Conservation (phyloP, 2,888 invertebrate species). For the Empis livida region DNA sequence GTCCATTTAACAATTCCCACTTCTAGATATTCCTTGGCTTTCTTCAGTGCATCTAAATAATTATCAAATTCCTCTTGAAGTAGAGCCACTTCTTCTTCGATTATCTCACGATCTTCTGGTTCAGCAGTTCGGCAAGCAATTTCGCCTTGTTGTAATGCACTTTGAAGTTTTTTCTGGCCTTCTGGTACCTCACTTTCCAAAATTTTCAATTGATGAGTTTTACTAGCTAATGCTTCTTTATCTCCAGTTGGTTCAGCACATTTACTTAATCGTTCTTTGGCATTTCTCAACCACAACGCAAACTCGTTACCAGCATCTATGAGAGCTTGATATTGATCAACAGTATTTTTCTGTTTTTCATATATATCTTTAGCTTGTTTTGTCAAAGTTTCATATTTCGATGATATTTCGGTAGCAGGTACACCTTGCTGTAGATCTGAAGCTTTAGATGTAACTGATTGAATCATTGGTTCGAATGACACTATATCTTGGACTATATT, state of each 20-base stretch:
- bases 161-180: conserved; percentile 70
- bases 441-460: conserved; percentile 86
- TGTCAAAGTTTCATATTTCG: conserved; percentile 77
- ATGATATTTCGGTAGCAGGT: conserved; percentile 83
- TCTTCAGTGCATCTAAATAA: conserved; percentile 63
- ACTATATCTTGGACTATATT: conserved; percentile 94
- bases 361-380: conserved; percentile 84
- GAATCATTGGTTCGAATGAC: conserved; percentile 94
- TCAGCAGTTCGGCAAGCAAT: conserved; percentile 75
- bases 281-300: conserved; percentile 79
- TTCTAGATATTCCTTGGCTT: conserved; percentile 69
- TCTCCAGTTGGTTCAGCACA: conserved; percentile 89
- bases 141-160: conserved; percentile 71
- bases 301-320: conserved; percentile 87
- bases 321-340: conserved; percentile 82
- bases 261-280: conserved; percentile 81
- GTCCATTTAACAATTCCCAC: conserved; percentile 87
- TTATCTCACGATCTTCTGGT: conserved; percentile 75
- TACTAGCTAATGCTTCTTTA: conserved; percentile 74
- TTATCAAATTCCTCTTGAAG: conserved; percentile 85
- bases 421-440: conserved; percentile 83
- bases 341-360: conserved; percentile 77
- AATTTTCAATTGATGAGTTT: conserved; percentile 74
- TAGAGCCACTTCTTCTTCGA: conserved; percentile 82
- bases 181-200: conserved; percentile 71